Percentiles rank a stretch among this genome's conserved stretches.
Evolutionary conservation across 92 coral and sea anemone species (phyloP).

Genomic region (Epizoanthus illoricatus): DNA sequence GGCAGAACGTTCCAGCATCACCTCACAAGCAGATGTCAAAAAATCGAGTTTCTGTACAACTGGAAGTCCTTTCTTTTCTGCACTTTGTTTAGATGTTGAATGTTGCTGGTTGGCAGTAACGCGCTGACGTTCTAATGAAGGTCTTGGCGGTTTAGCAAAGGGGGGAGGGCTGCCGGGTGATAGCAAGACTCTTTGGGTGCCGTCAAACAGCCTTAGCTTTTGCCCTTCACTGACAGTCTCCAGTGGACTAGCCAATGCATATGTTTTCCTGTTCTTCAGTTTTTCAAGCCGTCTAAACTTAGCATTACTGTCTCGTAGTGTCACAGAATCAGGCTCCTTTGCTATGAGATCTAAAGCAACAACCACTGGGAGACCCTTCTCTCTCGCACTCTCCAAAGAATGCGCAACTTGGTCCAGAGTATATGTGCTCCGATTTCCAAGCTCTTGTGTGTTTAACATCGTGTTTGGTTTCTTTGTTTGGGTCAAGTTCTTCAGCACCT

Average conservation of each 20-base stretch:
- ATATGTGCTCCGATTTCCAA: slow-evolving; percentile 77
- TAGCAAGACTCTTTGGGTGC: slow-evolving; percentile 60
- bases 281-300: slow-evolving; percentile 72
- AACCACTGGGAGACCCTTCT: slow-evolving; percentile 77
- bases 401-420: slow-evolving; percentile 88
- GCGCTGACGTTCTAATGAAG: slow-evolving; percentile 23
- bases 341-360: slow-evolving; percentile 71
- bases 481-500: slow-evolving; percentile 42
- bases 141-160: slow-evolving; percentile 31
- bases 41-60: slow-evolving; percentile 76
- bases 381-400: slow-evolving; percentile 75
- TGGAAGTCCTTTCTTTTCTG: slow-evolving; percentile 47
- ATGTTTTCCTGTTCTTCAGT: slow-evolving; percentile 79
- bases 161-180: slow-evolving; percentile 43
- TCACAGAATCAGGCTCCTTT: slow-evolving; percentile 40
- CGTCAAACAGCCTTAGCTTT: slow-evolving; percentile 74
- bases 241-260: slow-evolving; percentile 85
- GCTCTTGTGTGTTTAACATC: neutral
- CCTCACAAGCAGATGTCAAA: slow-evolving; percentile 87
- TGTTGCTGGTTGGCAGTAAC: slow-evolving; percentile 16
- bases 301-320: slow-evolving; percentile 40
- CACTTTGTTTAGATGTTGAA: slow-evolving; percentile 3
- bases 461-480: slow-evolving; percentile 6
- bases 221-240: slow-evolving; percentile 80
- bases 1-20: slow-evolving; percentile 51